A percentile compares a stretch with the other conserved stretches of the same genome.
Evolutionary conservation across 92 coral and sea anemone species (phyloP).

Genomic region (Blastomussa wellsi): DNA sequence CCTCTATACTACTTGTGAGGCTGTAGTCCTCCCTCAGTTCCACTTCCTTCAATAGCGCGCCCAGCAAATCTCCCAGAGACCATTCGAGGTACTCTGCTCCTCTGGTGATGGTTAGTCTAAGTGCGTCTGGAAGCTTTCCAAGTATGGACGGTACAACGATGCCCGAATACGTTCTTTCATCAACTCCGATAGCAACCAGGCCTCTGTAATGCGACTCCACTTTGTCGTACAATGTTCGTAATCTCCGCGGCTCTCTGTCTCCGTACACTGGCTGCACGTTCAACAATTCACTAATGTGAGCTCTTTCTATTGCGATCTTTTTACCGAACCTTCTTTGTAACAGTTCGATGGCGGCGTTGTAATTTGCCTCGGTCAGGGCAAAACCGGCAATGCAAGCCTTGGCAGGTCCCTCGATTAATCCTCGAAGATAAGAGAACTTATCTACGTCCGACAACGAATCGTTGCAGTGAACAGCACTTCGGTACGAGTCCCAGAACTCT

Average conservation of each 20-base stretch:
- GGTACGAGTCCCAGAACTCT: slow-evolving; percentile 69
- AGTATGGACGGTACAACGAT: slow-evolving; percentile 56
- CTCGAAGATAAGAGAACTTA: slow-evolving; percentile 44
- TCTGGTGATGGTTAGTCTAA: slow-evolving; percentile 7
- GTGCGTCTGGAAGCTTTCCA: slow-evolving; percentile 48
- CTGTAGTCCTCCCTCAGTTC: not conserved
- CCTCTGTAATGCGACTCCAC: slow-evolving; percentile 55
- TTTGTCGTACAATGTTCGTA: slow-evolving; percentile 53
- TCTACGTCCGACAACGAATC: slow-evolving; percentile 41
- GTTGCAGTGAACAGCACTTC: slow-evolving; percentile 47
- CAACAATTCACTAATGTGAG: no score
- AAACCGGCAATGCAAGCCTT: slow-evolving; percentile 54
- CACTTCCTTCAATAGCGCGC: not conserved
- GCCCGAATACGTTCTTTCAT: slow-evolving; percentile 40
- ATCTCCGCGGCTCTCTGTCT: slow-evolving; percentile 47
- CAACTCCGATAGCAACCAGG: slow-evolving; percentile 52
- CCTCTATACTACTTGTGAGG: no score
- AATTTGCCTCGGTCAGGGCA: slow-evolving; percentile 53
- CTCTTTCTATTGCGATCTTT: slow-evolving; percentile 52
- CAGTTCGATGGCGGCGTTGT: slow-evolving; percentile 45
- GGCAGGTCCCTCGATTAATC: slow-evolving; percentile 46
- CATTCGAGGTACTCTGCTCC: not conserved
- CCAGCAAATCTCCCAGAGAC: not conserved
- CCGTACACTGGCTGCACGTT: slow-evolving; percentile 29
- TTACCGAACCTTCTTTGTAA: slow-evolving; percentile 58